Evolutionary conservation across 2,888 invertebrate genomes (phyloP), one percentile per base, ranked within the genome.

Genomic region (Gibbula magus): DNA sequence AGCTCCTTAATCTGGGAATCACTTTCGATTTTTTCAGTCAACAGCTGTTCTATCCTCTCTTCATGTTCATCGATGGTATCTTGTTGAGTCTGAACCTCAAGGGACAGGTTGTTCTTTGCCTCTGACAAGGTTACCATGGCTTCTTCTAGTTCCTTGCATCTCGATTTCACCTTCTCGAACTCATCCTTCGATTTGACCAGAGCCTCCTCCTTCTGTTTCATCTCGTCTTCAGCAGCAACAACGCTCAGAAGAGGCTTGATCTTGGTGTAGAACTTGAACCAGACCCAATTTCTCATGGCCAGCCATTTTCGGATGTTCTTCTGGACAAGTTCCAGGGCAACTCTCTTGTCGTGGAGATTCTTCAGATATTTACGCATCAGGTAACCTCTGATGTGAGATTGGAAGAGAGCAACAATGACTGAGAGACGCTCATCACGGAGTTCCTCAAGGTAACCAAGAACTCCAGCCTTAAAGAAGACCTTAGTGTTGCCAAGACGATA

Each of bases 381-480:
- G 89, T 94, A 99, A 95, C 98, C 98, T 92, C 99, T 96, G 93
- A 98, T 96, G 96, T 96, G 97, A 90, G 98, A 96, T 94, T 94
- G 94, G 92, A 94, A 94, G 97, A 99, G 98, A 92, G 98, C 96
- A 93, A 99, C 96, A 93, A 99, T 98, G 95, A 98, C 98, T 94
- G 93, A 90, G 91, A 99, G 95, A 94, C 99, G 97, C 94, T 99
- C 99, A 94, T 99, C 99, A 96, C 99, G 98, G 94, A 99, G 95
- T 94, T 99, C 99, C 94, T 99, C 99, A 96, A 99, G 97, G 94
- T 97, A 97, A 97, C 99, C 99, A 95, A 99, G 95, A 94, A 99
- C 98, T 95, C 99, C 99, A 92, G 99, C 99, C 93, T 99, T 98
- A 98, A 99, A 99, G 97, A 99, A 99, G 96, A 98, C 99, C 97